Base-by-base conservation (phyloP, 2,113 vertebrate species). In the Eupsittula cactorum region DNA sequence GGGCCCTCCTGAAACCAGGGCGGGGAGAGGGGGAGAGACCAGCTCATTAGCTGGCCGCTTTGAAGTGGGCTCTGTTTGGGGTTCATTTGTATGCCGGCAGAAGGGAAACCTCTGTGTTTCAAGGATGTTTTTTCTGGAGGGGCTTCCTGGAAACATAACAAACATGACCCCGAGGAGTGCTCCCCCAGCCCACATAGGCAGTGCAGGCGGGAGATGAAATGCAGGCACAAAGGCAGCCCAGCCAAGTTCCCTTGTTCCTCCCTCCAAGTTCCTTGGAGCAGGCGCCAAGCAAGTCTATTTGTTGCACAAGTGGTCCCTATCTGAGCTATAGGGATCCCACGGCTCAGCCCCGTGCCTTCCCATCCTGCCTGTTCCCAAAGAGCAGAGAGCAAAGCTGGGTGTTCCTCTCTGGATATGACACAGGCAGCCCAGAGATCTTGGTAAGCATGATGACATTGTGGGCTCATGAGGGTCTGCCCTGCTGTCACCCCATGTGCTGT, bases 81-180 rank as follows among this genome's bases (percentile, higher is more conserved):
- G 55, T 92, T 95, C 92, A 95, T 97, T 96, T 97, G 93, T 97
- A 64, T 90, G 95, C 90, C 39, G 64, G 88, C 95, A 95, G 97
- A 97, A 95, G 94, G 89, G 94, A 96, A 92, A 93, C 86, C 92
- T 97, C 93, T 94, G 90, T 95, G 80, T 85, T 96, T 86, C 84
- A 29, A 96, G 95, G 78, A 94, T 96, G 88, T 92, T 94, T 92
- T 97, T 97, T 92, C 95, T 92, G 91, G 90, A 95, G 92, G 81
- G 90, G 93, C 90, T 91, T 95, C 95, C 88, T 95, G 93, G 97
- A 97, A 97, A 95, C 93, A 95, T 68, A 97, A 96, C 97, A 97
- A 97, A 97, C 93, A 89, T 96, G 96, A 94, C 95, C 94, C 92
- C 44, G 25, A 82, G 88, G 71, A 84, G 78, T 13, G 7, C 68